Percentiles rank a stretch among this genome's conserved stretches.
Conservation (phyloP, 1,140 invertebrate species). For the Megalonaias nervosa region DNA sequence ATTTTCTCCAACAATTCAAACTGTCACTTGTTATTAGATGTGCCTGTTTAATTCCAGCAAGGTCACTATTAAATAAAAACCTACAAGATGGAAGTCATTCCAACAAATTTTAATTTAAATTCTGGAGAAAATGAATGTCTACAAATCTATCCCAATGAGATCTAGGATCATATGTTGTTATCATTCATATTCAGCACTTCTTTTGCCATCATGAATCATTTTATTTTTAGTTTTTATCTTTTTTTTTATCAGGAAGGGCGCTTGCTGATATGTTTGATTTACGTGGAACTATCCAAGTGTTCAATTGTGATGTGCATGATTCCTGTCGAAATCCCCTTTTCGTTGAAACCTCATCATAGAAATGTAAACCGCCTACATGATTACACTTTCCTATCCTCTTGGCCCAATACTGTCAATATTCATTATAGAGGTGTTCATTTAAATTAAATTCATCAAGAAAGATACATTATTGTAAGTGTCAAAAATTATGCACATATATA, state of each 20-base stretch:
- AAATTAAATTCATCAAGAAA: too few species aligned
- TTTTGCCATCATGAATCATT: background rate
- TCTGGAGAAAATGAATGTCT: background rate
- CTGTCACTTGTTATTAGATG: background rate
- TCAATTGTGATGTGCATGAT: background rate
- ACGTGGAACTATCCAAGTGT: background rate
- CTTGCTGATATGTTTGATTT: background rate
- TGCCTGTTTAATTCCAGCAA: too few species aligned
- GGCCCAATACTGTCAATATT: background rate
- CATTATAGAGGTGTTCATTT: background rate
- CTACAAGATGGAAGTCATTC: conserved; percentile 1
- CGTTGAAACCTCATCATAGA: background rate
- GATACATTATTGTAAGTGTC: too few species aligned
- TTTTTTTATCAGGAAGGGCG: background rate
- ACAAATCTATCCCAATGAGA: conserved; percentile 1
- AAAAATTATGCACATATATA: too few species aligned
- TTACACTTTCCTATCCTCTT: background rate
- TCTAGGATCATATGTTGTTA: background rate
- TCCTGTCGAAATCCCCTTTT: background rate
- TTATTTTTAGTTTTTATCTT: conserved; percentile 5
- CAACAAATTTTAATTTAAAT: background rate
- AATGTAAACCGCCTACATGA: background rate
- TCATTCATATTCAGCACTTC: background rate
- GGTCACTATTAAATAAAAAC: conserved; percentile 1
- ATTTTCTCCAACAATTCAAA: background rate